phyloP scores from a whole-genome alignment of 1,140 invertebrate species.

The Acromyrmex charruanus region DNA sequence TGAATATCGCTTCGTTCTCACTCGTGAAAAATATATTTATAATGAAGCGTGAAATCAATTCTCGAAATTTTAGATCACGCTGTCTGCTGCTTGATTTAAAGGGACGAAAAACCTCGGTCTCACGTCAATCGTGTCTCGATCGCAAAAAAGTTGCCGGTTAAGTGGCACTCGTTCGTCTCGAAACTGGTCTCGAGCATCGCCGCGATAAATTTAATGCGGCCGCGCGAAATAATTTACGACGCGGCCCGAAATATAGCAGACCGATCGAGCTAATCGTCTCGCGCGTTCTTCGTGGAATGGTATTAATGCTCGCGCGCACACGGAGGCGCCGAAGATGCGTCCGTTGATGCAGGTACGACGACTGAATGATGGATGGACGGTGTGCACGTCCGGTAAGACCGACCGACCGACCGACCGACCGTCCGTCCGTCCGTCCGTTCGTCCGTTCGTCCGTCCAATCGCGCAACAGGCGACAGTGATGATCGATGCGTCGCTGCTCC shows the following conservation, averaged over 20 bases:
- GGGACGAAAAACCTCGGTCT: not conserved
- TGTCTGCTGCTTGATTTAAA: not conserved
- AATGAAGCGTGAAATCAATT: not conserved
- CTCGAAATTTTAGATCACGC: not conserved
- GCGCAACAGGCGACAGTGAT: conserved; percentile 84
- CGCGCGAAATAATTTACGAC: conserved; percentile 66
- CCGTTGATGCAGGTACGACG: conserved; percentile 77
- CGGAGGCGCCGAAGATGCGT: conserved; percentile 76
- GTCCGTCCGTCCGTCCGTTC: conserved; percentile 67
- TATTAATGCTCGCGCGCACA: conserved; percentile 74
- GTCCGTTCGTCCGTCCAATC: conserved; percentile 71
- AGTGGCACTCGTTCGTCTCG: conserved; percentile 58
- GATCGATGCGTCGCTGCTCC: conserved; percentile 82
- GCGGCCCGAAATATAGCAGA: conserved; percentile 47
- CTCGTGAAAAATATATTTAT: not conserved
- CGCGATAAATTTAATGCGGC: conserved; percentile 63
- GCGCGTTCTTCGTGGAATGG: conserved; percentile 75
- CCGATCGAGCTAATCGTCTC: conserved; percentile 72
- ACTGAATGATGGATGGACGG: conserved; percentile 83
- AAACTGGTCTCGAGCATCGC: conserved; percentile 53
- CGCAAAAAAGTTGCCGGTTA: conserved; percentile 49
- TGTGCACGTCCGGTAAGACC: conserved; percentile 71
- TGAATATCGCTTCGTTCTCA: not conserved
- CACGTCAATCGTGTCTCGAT: conserved; percentile 55
- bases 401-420: conserved; percentile 67